Percentiles rank a stretch among this genome's conserved stretches.
Evolutionary conservation across 2,888 invertebrate species (phyloP).

Genomic region (Drosophila setosimentum): DNA sequence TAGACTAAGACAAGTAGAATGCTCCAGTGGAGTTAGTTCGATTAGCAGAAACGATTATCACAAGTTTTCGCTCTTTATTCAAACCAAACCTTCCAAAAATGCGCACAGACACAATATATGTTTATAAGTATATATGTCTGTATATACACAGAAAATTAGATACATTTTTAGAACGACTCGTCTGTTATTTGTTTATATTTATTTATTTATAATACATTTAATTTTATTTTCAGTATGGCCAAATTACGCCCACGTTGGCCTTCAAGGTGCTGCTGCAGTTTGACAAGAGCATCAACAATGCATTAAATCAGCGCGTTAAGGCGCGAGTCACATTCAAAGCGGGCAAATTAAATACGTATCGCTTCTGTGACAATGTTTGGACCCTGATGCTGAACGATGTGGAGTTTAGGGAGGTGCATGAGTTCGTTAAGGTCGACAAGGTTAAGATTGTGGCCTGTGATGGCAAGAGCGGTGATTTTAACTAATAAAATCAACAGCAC

Average conservation of each 20-base stretch:
- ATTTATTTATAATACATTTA: neutral
- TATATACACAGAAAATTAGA: neutral
- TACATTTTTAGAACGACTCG: neutral
- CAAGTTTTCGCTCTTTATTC: neutral
- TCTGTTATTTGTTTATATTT: neutral
- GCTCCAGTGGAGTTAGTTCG: neutral
- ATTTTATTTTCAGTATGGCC: conserved; percentile 90
- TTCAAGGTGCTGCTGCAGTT: conserved; percentile 97
- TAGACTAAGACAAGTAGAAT: neutral
- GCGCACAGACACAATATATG: neutral
- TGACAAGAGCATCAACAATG: conserved; percentile 98
- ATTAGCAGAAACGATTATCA: neutral
- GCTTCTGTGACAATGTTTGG: conserved; percentile 99
- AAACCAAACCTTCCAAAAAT: neutral
- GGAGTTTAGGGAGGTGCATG: conserved; percentile 97
- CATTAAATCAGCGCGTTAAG: conserved; percentile 95
- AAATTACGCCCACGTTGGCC: conserved; percentile 97
- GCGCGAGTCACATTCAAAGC: conserved; percentile 97
- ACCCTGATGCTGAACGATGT: conserved; percentile 99
- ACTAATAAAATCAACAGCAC: conserved; percentile 41
- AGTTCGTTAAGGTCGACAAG: conserved; percentile 96
- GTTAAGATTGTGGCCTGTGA: conserved; percentile 99
- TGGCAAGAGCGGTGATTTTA: conserved; percentile 91
- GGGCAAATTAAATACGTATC: conserved; percentile 92
- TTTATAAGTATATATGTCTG: neutral